Evolutionary conservation across 2,113 vertebrate genomes (phyloP).

Genomic region (Sialia sialis): DNA sequence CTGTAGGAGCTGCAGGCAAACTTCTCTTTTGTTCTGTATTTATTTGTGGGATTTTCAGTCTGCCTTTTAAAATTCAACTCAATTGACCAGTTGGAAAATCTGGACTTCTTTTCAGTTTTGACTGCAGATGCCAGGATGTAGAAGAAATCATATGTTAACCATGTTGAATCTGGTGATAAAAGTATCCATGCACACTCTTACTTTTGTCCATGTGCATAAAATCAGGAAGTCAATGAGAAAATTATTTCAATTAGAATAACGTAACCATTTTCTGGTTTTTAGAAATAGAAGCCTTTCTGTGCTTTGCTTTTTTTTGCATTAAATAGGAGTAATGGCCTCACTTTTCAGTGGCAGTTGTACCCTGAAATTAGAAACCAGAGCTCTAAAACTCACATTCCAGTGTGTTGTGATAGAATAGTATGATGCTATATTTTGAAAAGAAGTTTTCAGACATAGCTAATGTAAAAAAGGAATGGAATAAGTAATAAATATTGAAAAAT

Average conservation of each 20-base stretch:
- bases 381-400: not conserved
- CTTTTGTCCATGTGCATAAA: not conserved
- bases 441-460: not conserved
- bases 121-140: not conserved
- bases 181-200: not conserved
- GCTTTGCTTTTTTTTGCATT: not conserved
- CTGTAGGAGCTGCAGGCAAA: not conserved
- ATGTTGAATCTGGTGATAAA: not conserved
- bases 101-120: not conserved
- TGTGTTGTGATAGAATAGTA: not conserved
- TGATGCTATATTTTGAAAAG: not conserved
- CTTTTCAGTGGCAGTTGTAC: not conserved
- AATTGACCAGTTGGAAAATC: not conserved
- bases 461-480: not conserved
- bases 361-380: not conserved
- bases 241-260: not conserved
- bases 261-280: not conserved
- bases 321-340: not conserved
- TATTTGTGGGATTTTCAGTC: not conserved
- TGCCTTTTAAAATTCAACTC: not conserved
- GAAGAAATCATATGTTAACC: not conserved
- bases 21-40: not conserved
- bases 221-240: not conserved
- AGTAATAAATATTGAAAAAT: not conserved
- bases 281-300: not conserved